A percentile compares a stretch with the other conserved stretches of the same genome.
Evolutionary conservation across 2,113 vertebrate species (phyloP).

Genomic region (Azemiops feae): DNA sequence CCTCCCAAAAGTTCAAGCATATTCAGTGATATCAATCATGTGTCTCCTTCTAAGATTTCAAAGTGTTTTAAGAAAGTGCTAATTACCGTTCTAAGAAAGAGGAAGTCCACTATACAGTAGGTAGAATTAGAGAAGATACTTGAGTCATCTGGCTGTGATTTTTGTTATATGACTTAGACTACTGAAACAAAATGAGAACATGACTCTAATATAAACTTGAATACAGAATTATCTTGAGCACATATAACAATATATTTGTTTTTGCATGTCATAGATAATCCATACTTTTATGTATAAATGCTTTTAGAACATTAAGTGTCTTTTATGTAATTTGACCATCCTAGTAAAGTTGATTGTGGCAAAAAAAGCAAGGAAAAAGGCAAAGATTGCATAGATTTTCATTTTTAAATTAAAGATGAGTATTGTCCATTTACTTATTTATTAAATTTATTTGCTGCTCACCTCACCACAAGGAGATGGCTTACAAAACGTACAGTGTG

Average conservation of each 20-base stretch:
- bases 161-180: not conserved
- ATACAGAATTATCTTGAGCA: conserved; percentile 4
- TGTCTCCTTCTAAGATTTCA: conserved; percentile 73
- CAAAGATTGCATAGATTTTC: not conserved
- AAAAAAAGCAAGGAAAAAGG: conserved; percentile 19
- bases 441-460: not conserved
- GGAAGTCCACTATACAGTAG: conserved; percentile 59
- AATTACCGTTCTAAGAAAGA: conserved; percentile 68
- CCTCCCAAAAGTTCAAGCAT: conserved; percentile 74
- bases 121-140: conserved; percentile 53
- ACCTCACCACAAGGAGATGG: not conserved
- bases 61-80: conserved; percentile 69
- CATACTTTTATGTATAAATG: conserved; percentile 14
- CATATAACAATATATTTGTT: conserved; percentile 8
- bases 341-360: conserved; percentile 19
- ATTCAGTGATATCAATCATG: conserved; percentile 61
- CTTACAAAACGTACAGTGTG: not conserved
- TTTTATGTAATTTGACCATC: conserved; percentile 20
- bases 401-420: conserved; percentile 34
- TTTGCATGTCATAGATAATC: conserved; percentile 26
- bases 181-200: conserved; percentile 18
- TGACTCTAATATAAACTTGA: conserved; percentile 30
- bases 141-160: conserved; percentile 4
- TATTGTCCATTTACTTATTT: not conserved
- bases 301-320: conserved; percentile 15